Evolutionary conservation across 2,888 invertebrate species (phyloP).

Genomic region (Flexamia atlantica): DNA sequence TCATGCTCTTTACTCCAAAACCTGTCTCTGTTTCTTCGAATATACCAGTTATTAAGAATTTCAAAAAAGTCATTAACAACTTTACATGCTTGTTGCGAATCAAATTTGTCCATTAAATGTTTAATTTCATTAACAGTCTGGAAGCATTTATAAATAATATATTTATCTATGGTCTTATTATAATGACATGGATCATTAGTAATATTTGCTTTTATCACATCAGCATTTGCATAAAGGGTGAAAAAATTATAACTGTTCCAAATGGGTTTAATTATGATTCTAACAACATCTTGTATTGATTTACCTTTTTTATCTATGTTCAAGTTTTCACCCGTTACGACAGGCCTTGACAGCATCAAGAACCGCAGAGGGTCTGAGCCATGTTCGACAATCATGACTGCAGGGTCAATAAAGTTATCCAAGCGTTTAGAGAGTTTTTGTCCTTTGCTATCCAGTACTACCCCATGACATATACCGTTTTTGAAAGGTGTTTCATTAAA

Average conservation of each 20-base stretch:
- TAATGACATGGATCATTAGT: background rate
- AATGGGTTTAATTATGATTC: slow-evolving; percentile 31
- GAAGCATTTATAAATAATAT: slow-evolving; percentile 40
- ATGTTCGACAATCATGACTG: slow-evolving; percentile 11
- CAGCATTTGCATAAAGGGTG: slow-evolving; percentile 49
- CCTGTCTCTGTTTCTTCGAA: slow-evolving; percentile 30
- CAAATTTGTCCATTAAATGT: slow-evolving; percentile 3
- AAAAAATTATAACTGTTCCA: slow-evolving; percentile 47
- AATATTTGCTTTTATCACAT: slow-evolving; percentile 34
- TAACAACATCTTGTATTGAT: slow-evolving; percentile 24
- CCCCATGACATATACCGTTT: slow-evolving; percentile 50
- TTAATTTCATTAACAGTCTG: slow-evolving; percentile 18
- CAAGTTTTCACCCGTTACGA: slow-evolving; percentile 33
- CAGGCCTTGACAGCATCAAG: slow-evolving; percentile 38
- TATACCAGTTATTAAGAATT: slow-evolving; percentile 50
- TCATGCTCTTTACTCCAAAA: slow-evolving; percentile 46
- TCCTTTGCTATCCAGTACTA: slow-evolving; percentile 41
- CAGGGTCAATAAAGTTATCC: slow-evolving; percentile 35
- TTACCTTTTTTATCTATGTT: slow-evolving; percentile 45
- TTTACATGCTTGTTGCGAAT: slow-evolving; percentile 44
- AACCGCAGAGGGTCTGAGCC: slow-evolving; percentile 38
- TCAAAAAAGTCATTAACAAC: slow-evolving; percentile 44
- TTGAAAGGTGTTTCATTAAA: slow-evolving; percentile 81
- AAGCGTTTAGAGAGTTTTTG: slow-evolving; percentile 45
- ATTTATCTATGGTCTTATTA: slow-evolving; percentile 41